A percentile compares a stretch with the other conserved stretches of the same genome.
These are phyloP conservation scores for Coremacera marginata DNA, from an alignment of 2,888 invertebrate genomes.

Conservation along the genomic window DNA sequence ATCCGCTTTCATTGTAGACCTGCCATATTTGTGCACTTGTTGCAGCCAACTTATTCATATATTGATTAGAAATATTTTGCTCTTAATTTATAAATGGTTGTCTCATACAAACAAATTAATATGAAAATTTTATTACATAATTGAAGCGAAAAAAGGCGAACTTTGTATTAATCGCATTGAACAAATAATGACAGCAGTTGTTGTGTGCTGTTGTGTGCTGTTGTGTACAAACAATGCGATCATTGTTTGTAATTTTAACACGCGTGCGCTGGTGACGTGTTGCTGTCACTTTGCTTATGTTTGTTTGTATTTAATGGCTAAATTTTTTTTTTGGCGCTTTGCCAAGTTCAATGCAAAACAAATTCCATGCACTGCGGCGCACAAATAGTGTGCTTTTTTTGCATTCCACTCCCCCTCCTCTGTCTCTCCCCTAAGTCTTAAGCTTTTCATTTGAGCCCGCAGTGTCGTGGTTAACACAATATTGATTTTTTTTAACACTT, in stretches of 20 bases:
- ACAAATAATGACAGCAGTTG: no score
- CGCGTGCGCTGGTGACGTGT: neutral
- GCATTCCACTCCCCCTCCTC: no score
- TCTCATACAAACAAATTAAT: neutral
- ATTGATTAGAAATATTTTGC: neutral
- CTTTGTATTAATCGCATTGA: no score
- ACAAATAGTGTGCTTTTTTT: neutral
- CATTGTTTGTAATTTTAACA: neutral
- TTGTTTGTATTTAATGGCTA: neutral
- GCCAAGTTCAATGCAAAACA: slow-evolving; percentile 45
- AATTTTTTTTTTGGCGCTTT: slow-evolving; percentile 22
- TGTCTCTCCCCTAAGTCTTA: slow-evolving; percentile 5
- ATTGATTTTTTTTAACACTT: neutral
- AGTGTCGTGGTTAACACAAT: neutral
- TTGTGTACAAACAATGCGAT: neutral
- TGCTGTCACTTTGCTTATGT: neutral
- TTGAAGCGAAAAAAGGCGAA: neutral
- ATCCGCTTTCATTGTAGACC: slow-evolving; percentile 7
- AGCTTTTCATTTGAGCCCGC: no score
- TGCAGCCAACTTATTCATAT: neutral
- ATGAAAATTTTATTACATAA: neutral
- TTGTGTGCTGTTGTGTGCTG: no score
- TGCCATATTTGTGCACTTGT: neutral
- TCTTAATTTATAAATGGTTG: no score
- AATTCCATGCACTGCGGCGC: neutral